Evolutionary conservation across 2,797 vertebrate genomes (phyloP), one percentile per base, ranked within the genome.

Genomic region (Gallirallus australis): DNA sequence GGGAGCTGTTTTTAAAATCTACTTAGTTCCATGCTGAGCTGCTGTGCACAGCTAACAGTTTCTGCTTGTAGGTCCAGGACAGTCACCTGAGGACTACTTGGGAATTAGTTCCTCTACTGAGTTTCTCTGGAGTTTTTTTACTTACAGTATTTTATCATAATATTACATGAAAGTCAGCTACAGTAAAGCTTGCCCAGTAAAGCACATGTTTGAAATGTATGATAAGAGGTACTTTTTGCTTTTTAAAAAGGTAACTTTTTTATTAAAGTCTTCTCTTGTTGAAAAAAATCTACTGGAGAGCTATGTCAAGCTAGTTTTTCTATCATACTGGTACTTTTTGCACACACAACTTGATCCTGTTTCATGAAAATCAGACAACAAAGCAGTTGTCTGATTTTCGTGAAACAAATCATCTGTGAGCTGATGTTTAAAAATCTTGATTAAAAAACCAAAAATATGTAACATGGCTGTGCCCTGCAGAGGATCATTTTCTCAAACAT

Each of bases 21-120:
- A 1, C 42, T n/a, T 54, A 3, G 1, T 53, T 78, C 19, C 0
- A 0, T 31, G 20, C 37, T 28, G 39, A 42, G 21, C 57, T 56
- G 48, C 59, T 52, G 14, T 31, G 47, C 35, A 8, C 52, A 50
- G 61, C 31, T 37, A 23, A 54, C 27, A 54, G 35, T 24, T 24
- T 53, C 20, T 39, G 30, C 66, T 25, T 39, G 30, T 48, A 72
- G 60, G 27, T 70, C 45, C 37, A 2, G 40, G 45, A 25, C 39
- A 68, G 48, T 23, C 77, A 42, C 1, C 1, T 1, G 40, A 76
- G 11, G 30, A 21, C 54, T 60, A 10, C 33, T 77, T 68, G 60
- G 52, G 33, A 83, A 40, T 72, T 28, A 39, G 47, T 33, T 82
- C 45, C 12, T 28, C 21, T 37, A 17, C n/a, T 30, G 31, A 20